Conservation (phyloP, 2,113 vertebrate species). For the Rhombomys opimus region DNA sequence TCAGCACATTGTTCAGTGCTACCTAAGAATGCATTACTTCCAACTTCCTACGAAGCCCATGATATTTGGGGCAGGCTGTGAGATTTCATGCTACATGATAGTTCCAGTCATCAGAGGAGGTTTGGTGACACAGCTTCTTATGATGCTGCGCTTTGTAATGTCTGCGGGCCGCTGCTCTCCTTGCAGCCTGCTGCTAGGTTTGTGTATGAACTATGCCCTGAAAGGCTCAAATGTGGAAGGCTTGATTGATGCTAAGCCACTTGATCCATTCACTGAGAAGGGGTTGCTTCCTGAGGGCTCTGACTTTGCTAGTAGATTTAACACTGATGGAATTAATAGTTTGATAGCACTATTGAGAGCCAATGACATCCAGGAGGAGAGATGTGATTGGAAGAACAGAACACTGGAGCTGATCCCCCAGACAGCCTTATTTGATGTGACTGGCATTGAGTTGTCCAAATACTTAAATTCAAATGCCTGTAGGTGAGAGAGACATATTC, state of each 20-base stretch:
- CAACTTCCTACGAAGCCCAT: neutral
- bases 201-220: neutral
- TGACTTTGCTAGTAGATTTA: neutral
- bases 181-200: neutral
- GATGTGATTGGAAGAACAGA: too few relatives aligned
- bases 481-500: fast-evolving
- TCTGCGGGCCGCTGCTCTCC: neutral
- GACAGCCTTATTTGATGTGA: neutral
- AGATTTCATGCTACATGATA: fast-evolving
- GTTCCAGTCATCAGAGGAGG: too few relatives aligned
- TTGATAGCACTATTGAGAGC: neutral
- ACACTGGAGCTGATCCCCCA: neutral
- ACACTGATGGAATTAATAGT: neutral
- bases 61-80: too few relatives aligned
- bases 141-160: neutral
- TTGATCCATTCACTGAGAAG: neutral
- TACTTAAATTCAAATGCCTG: neutral
- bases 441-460: neutral
- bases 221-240: neutral
- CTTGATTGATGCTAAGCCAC: neutral
- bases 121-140: neutral
- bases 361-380: too few relatives aligned
- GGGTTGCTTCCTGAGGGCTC: neutral
- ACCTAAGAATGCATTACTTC: fast-evolving
- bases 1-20: neutral